These are phyloP conservation scores for Triops longicaudatus DNA, from an alignment of 1,140 invertebrate species.

Conservation along the genomic window DNA sequence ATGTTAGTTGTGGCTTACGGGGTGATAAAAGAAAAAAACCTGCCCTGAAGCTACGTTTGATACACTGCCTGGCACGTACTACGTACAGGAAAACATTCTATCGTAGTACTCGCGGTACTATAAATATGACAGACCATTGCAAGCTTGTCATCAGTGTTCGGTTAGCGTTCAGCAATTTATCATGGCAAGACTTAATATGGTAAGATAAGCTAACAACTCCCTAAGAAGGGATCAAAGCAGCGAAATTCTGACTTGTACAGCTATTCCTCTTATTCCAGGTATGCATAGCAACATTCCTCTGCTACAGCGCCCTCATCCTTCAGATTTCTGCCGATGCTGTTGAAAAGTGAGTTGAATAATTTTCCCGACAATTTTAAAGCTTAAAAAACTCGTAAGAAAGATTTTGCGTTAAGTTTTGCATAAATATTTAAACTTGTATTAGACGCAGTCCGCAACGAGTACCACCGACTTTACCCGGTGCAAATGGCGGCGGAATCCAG, in stretches of 20 bases:
- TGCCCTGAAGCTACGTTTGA: neutral
- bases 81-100: neutral
- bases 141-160: slow-evolving; percentile 7
- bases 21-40: too few relatives aligned
- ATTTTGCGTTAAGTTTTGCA: too few relatives aligned
- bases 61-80: neutral
- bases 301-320: neutral
- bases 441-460: too few relatives aligned
- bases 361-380: neutral
- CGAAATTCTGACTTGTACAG: neutral
- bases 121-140: slow-evolving; percentile 5
- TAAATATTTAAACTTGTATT: too few relatives aligned
- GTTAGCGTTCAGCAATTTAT: neutral
- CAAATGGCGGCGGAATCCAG: too few relatives aligned
- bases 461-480: too few relatives aligned
- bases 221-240: too few relatives aligned
- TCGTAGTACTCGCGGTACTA: neutral
- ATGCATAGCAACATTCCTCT: neutral
- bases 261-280: neutral
- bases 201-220: neutral
- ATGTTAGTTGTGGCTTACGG: neutral
- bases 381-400: too few relatives aligned
- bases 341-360: neutral
- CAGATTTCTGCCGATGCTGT: neutral
- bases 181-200: neutral